Percentiles rank a stretch among this genome's conserved stretches.
These are phyloP conservation scores for Stramonita haemastoma DNA, from an alignment of 2,888 invertebrate genomes.

Conservation along the genomic window DNA sequence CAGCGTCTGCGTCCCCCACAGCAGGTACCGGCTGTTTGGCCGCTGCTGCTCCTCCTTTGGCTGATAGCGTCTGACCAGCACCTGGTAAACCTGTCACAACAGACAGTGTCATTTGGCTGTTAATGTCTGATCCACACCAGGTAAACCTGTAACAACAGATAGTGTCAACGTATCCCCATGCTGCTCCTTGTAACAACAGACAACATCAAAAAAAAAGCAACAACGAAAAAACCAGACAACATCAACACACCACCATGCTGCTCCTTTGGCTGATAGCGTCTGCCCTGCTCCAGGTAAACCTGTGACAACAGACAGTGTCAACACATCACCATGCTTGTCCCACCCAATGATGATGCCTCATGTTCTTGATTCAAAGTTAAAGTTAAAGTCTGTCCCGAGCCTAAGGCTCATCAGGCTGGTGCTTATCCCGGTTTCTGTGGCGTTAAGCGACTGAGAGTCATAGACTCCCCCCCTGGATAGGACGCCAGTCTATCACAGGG, in stretches of 20 bases:
- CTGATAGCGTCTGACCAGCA: conserved; percentile 62
- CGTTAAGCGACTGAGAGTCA: too few species aligned
- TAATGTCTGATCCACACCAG: too few species aligned
- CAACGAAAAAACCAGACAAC: conserved; percentile 42
- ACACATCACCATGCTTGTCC: neutral
- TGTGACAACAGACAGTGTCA: conserved; percentile 68
- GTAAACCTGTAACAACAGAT: too few species aligned
- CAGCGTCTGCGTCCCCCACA: conserved; percentile 88
- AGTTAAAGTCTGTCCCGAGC: too few species aligned
- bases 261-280: conserved; percentile 58
- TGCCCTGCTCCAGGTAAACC: conserved; percentile 84
- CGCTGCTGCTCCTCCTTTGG: conserved; percentile 62
- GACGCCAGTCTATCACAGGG: too few species aligned
- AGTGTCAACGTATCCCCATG: too few species aligned
- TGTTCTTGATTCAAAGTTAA: too few species aligned
- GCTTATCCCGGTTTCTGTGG: too few species aligned
- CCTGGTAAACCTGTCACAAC: conserved; percentile 85
- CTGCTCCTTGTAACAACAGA: neutral
- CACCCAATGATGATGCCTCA: too few species aligned
- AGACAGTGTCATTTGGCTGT: too few species aligned
- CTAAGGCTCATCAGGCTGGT: too few species aligned
- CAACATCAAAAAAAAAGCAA: neutral
- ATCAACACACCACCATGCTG: conserved; percentile 58
- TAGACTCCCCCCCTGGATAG: too few species aligned
- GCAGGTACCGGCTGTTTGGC: conserved; percentile 60